These are phyloP conservation scores for Desoria tigrina DNA, from an alignment of 2,888 invertebrate species.

Conservation along the genomic window DNA sequence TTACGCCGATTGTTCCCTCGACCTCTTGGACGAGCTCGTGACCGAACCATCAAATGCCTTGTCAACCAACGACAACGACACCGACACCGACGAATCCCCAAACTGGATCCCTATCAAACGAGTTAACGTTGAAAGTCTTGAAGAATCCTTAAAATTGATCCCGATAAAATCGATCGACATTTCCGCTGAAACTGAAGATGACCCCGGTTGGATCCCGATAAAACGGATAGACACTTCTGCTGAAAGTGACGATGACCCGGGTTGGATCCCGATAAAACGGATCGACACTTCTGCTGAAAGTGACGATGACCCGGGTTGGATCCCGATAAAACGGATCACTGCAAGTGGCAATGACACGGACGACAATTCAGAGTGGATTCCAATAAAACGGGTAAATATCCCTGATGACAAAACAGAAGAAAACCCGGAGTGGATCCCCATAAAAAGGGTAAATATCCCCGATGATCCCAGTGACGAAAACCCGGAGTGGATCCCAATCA, in stretches of 20 bases:
- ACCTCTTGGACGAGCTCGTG: no score
- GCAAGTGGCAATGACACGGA: no score
- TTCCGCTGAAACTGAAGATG: no score
- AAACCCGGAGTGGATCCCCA: no score
- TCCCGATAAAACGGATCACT: not conserved
- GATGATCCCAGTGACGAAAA: not conserved
- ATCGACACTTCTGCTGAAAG: not conserved
- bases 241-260: not conserved
- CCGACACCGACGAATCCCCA: no score
- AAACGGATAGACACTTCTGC: not conserved
- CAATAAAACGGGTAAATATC: not conserved
- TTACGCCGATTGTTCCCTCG: no score
- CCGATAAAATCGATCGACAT: not conserved
- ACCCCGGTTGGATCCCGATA: not conserved
- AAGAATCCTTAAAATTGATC: not conserved
- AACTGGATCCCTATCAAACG: no score
- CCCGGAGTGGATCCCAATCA: slow-evolving; percentile 10
- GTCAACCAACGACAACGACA: no score
- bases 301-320: not conserved
- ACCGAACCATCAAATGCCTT: no score
- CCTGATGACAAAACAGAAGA: no score
- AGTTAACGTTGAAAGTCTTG: not conserved
- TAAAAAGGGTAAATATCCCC: no score
- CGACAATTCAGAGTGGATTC: not conserved
- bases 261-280: not conserved